Conservation (phyloP, 1,140 invertebrate genomes). For the Caenorhabditis remanei region DNA sequence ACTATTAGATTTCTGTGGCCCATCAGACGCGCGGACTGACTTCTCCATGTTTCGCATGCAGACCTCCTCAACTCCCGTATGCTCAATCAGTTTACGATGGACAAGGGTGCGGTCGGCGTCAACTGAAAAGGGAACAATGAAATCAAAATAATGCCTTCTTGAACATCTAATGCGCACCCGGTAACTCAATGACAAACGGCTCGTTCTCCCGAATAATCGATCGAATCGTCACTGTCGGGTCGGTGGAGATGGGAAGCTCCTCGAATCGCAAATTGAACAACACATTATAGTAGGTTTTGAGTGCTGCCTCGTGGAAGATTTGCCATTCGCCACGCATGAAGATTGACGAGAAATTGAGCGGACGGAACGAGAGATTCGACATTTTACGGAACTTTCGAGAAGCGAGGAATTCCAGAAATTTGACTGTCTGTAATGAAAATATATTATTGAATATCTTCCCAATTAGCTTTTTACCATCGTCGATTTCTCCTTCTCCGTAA, state of each 20-base stretch:
- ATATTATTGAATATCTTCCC: not conserved
- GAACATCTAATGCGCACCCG: not conserved
- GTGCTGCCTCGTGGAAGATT: conserved; percentile 39
- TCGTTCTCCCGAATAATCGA: conserved; percentile 37
- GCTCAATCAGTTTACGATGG: conserved; percentile 15
- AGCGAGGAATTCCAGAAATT: conserved; percentile 58
- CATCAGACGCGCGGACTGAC: not conserved
- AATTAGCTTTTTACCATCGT: not conserved
- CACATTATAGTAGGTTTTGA: conserved; percentile 57
- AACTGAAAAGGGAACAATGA: not conserved
- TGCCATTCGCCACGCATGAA: conserved; percentile 59
- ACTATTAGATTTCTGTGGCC: conserved; percentile 10
- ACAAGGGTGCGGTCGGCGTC: conserved; percentile 2
- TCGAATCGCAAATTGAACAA: conserved; percentile 58
- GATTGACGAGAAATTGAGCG: conserved; percentile 31
- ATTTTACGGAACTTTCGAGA: conserved; percentile 55
- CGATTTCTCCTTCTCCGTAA: not conserved
- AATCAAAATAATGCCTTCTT: not conserved
- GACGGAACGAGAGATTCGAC: conserved; percentile 23
- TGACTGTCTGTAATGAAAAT: not conserved
- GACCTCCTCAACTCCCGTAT: conserved; percentile 43
- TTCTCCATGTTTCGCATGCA: conserved; percentile 43
- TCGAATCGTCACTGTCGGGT: not conserved
- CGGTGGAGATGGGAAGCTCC: conserved; percentile 28
- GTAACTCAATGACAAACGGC: conserved; percentile 59